Percentiles rank a stretch among this genome's conserved stretches.
Evolutionary conservation across 2,113 vertebrate genomes (phyloP).

Genomic region (Colius striatus): DNA sequence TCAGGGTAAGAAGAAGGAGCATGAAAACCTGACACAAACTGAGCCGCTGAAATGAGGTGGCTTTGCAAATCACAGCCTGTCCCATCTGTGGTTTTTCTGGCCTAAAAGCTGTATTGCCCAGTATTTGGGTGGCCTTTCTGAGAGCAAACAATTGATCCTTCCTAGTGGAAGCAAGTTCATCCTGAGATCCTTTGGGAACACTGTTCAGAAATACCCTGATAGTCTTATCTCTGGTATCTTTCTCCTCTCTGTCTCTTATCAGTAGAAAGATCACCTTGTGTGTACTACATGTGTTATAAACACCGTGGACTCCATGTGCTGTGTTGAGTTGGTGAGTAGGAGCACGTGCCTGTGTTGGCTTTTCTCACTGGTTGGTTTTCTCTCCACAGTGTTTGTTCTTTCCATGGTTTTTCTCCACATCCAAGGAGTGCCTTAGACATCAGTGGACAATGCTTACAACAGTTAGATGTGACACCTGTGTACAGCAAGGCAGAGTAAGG

Average conservation of each 20-base stretch:
- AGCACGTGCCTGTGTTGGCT: rapidly evolving
- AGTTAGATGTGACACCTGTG: neutral
- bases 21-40: neutral
- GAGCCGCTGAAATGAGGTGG: constrained; percentile 32
- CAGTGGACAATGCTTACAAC: neutral
- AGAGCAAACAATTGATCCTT: constrained; percentile 55
- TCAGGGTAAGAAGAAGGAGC: constrained; percentile 44
- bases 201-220: constrained; percentile 35
- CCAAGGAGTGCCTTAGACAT: neutral
- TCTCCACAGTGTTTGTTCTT: neutral
- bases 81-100: constrained; percentile 49
- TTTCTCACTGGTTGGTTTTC: neutral
- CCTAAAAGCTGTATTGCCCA: constrained; percentile 49
- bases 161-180: constrained; percentile 62
- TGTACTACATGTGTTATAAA: constrained; percentile 43
- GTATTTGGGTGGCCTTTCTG: constrained; percentile 38
- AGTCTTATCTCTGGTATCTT: constrained; percentile 22
- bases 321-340: neutral
- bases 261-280: constrained; percentile 48
- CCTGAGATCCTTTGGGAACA: constrained; percentile 61
- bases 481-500: neutral
- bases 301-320: neutral
- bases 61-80: constrained; percentile 54
- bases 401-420: neutral
- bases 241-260: constrained; percentile 27